Base-by-base conservation (phyloP, 2,888 invertebrate species). In the Eremobia ochroleuca region DNA sequence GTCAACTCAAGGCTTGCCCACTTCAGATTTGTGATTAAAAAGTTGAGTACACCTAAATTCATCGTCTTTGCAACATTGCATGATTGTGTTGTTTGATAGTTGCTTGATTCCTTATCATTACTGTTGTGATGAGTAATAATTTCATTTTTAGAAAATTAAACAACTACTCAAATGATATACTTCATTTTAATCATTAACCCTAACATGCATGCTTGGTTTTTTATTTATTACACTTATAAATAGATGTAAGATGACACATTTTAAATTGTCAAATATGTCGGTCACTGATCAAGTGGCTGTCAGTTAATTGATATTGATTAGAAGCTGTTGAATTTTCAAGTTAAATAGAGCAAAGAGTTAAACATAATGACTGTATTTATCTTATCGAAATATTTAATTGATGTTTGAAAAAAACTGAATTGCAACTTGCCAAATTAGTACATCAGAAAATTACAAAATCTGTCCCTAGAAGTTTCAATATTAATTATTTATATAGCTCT, bases 261-360 rank as follows among this genome's bases (percentile, higher is more conserved):
- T 77, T 85, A 89, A 90, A 89, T 91, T 88, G 87, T 82, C 87
- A 90, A 91, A 88, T 92, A 94, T 93, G 88, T 92, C 85, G 92
- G 92, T 89, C 94, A 92, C 85, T 83, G 87, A 88, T 88, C 88
- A 87, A 91, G 89, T 85, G 83, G 76, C 85, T 82, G 77, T 74
- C 76, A 74, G 55, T 87, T 88, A 88, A 91, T 91, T 90, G 87
- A 86, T 89, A 90, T 90, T 90, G 90, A 92, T 92, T 91, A 88
- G 85, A 87, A 86, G 85, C 80, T 88, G 89, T 88, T 88, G 67
- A 85, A 81, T 81, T 85, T 78, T 85, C 73, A 72, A 89, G 84
- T 86, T 84, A 79, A 82, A 82, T 89, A 77, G 78, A 87, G 69
- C 84, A 79, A 87, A 77, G 76, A 74, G 76, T 81, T 79, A 31